Evolutionary conservation across 1,140 invertebrate species (phyloP), one percentile per base, ranked within the genome.

Genomic region (Heliconius hewitsoni): DNA sequence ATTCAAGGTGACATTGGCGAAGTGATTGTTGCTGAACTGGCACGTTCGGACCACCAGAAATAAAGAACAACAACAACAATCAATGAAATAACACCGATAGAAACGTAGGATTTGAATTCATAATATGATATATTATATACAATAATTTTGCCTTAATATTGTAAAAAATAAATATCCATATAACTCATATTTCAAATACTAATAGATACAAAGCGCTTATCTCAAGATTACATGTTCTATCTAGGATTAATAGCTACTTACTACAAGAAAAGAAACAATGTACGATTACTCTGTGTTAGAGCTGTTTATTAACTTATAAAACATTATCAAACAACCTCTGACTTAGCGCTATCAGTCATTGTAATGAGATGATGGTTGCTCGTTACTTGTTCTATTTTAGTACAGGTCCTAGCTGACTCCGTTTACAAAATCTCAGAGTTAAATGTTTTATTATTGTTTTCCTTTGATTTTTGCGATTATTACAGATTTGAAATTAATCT

Each of bases 231-330:
- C 71, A 75, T 23, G 8, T n/a, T 71, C 55, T 81, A 83, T 84
- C 82, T 82, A 79, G 66, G 80, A 80, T 82, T 82, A 85, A 82
- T 82, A 76, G 39, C 60, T 71, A 66, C 70, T 75, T 66, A 57
- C 71, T 79, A 84, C 81, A 81, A 77, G 73, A 78, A 81, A 81
- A 77, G 73, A 78, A 81, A 82, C 82, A 84, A 81, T 83, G 84
- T 52, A 79, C 82, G 82, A 85, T 85, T 84, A 85, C 79, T 76
- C 74, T 77, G 71, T 76, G 73, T 77, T 76, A 70, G 78, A 81
- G 79, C 9, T 66, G 60, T 81, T 78, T 83, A 83, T 77, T 81
- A 79, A 76, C 80, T 73, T 78, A 81, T 81, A 75, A 83, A 83
- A 79, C 82, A 78, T 71, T 84, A 80, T 80, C 78, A 74, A 71